A percentile compares a stretch with the other conserved stretches of the same genome.
Evolutionary conservation across 2,113 vertebrate species (phyloP).

Genomic region (Solea senegalensis): DNA sequence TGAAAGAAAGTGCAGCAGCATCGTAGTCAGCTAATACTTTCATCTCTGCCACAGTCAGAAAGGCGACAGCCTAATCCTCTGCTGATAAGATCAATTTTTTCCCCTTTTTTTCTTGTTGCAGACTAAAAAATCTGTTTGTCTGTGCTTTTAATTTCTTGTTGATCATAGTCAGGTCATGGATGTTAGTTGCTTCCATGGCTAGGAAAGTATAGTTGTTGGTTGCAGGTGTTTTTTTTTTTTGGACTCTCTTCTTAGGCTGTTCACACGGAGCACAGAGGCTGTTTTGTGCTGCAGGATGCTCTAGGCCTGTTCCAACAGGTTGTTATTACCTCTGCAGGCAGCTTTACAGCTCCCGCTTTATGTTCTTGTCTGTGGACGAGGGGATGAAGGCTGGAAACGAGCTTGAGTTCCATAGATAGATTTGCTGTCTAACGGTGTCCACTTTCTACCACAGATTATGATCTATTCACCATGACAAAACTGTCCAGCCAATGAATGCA

Average conservation of each 20-base stretch:
- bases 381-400: constrained; percentile 70
- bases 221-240: constrained; percentile 10
- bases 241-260: constrained; percentile 26
- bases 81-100: constrained; percentile 30
- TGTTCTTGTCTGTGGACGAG: constrained; percentile 67
- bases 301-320: constrained; percentile 82
- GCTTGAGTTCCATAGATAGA: constrained; percentile 66
- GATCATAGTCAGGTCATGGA: not conserved
- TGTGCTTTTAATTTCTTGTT: constrained; percentile 8
- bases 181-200: constrained; percentile 34
- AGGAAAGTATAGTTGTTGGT: not conserved
- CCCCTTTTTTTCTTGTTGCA: not conserved
- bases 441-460: not conserved
- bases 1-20: constrained; percentile 14
- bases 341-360: constrained; percentile 71
- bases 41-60: constrained; percentile 23
- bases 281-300: constrained; percentile 68
- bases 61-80: constrained; percentile 23
- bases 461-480: constrained; percentile 3
- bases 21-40: constrained; percentile 1
- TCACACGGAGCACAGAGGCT: constrained; percentile 48
- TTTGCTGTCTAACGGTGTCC: constrained; percentile 14
- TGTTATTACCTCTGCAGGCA: constrained; percentile 61
- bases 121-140: constrained; percentile 1
- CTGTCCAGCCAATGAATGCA: not conserved